These are phyloP conservation scores for Sula dactylatra DNA, from an alignment of 2,113 vertebrate genomes.

Conservation along the genomic window DNA sequence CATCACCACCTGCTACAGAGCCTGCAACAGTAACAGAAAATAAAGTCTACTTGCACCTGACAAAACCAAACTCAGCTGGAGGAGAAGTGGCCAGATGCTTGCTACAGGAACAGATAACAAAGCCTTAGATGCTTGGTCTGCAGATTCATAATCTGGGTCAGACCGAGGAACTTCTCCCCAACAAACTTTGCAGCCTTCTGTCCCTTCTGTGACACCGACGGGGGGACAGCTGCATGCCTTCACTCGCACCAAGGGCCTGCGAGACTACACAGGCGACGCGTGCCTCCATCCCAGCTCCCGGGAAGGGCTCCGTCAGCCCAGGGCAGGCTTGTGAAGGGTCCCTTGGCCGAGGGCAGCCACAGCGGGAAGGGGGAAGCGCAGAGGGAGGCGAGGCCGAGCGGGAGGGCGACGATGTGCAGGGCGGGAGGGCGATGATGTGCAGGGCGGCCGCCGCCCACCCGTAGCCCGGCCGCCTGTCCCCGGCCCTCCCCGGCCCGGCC, in stretches of 20 bases:
- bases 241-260: not conserved
- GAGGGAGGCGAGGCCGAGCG: not conserved
- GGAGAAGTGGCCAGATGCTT: not conserved
- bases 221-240: rapidly evolving
- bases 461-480: not conserved
- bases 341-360: not conserved
- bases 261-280: not conserved
- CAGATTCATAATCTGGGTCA: not conserved
- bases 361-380: too few species aligned
- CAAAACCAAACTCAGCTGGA: not conserved
- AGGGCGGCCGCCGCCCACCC: not conserved
- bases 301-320: not conserved
- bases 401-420: not conserved
- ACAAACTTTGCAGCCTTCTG: not conserved
- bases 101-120: not conserved
- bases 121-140: not conserved
- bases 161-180: too few species aligned
- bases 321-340: not conserved
- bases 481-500: too few species aligned
- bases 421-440: not conserved
- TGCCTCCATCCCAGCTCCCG: rapidly evolving
- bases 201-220: not conserved
- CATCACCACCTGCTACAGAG: not conserved
- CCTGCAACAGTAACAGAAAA: not conserved
- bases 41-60: not conserved